A percentile compares a stretch with the other conserved stretches of the same genome.
Evolutionary conservation across 2,113 vertebrate species (phyloP).

Genomic region (Coracopsis vasa): DNA sequence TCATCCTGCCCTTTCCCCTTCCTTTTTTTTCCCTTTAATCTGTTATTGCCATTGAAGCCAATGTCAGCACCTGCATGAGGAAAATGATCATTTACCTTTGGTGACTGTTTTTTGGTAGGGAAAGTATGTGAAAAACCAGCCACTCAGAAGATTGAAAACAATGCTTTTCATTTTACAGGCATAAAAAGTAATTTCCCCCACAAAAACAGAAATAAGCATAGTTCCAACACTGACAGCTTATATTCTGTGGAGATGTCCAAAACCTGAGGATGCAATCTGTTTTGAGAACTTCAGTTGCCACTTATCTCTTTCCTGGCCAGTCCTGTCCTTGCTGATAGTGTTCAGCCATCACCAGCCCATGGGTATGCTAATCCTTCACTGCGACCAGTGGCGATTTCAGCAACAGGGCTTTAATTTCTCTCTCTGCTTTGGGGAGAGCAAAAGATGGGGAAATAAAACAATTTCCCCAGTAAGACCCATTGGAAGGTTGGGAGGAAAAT

Average conservation of each 20-base stretch:
- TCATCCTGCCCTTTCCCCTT: background rate
- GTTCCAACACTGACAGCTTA: background rate
- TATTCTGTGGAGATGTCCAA: background rate
- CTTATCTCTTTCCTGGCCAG: background rate
- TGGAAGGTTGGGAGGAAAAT: conserved; percentile 17
- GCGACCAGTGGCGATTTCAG: rapidly evolving
- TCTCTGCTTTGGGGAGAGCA: background rate
- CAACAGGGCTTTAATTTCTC: background rate
- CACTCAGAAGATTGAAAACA: background rate
- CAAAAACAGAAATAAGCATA: background rate
- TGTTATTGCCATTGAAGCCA: background rate
- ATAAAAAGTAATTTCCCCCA: background rate
- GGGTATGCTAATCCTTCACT: rapidly evolving
- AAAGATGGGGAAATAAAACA: background rate
- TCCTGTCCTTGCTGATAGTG: background rate
- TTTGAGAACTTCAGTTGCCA: background rate
- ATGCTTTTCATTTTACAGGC: background rate
- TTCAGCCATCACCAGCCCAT: background rate
- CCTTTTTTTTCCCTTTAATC: background rate
- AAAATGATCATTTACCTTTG: background rate
- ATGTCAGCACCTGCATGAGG: background rate
- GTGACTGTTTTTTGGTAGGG: background rate
- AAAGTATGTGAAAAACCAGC: background rate
- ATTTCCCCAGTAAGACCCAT: background rate
- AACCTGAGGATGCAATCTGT: background rate